Conservation (phyloP, 2,888 invertebrate species). For the Xanthia icteritia region DNA sequence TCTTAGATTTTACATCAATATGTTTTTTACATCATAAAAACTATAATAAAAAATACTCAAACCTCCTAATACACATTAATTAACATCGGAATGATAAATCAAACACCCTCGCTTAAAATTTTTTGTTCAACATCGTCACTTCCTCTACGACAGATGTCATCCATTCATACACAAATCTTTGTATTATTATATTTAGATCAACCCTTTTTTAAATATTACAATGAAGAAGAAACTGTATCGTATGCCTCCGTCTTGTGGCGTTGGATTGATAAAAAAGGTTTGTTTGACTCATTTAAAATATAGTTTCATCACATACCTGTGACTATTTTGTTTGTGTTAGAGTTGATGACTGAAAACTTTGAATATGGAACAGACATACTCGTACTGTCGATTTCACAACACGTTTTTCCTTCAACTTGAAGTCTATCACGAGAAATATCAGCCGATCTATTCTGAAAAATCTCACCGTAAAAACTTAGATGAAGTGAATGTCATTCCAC, state of each 20-base stretch:
- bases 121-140: conserved; percentile 76
- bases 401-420: neutral
- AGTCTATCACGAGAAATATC: no score
- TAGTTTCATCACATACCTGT: neutral
- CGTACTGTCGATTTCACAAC: neutral
- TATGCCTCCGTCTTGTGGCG: conserved; percentile 61
- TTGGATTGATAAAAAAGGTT: conserved; percentile 16
- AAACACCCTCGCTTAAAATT: conserved; percentile 75
- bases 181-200: conserved; percentile 86
- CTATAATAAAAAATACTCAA: conserved; percentile 12
- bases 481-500: no score
- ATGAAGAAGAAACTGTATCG: conserved; percentile 55
- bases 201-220: conserved; percentile 69
- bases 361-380: neutral
- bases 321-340: neutral
- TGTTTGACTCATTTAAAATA: neutral
- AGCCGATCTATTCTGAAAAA: no score
- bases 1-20: neutral
- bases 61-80: conserved; percentile 37
- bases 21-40: neutral
- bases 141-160: conserved; percentile 84
- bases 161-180: conserved; percentile 83
- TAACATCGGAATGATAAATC: conserved; percentile 69
- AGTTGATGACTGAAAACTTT: neutral
- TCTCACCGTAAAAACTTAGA: no score